A percentile compares a stretch with the other conserved stretches of the same genome.
These are phyloP conservation scores for Syndactyla subalaris DNA, from an alignment of 2,797 vertebrate genomes.

Conservation along the genomic window DNA sequence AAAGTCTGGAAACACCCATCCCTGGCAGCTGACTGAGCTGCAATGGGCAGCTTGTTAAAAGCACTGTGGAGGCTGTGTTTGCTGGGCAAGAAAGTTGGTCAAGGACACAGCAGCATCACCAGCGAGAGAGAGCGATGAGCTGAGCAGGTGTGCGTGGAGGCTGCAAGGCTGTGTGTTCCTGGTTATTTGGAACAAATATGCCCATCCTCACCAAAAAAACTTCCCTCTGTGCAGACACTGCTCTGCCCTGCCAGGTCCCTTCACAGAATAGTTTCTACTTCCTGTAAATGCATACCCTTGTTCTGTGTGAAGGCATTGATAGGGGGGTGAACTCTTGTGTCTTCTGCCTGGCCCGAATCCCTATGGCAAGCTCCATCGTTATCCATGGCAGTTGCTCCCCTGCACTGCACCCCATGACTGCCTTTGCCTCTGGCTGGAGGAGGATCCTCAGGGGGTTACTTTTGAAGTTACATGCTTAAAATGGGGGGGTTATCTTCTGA, in stretches of 20 bases:
- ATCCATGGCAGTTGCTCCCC: fast-evolving
- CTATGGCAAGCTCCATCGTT: not conserved
- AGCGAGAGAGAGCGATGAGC: not conserved
- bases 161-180: not conserved
- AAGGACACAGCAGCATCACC: fast-evolving
- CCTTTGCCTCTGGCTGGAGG: not conserved
- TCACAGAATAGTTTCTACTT: not conserved
- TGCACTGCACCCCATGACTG: fast-evolving
- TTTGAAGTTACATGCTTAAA: not conserved
- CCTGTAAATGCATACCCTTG: not conserved
- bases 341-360: not conserved
- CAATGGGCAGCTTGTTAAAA: not conserved
- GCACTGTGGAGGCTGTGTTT: not conserved
- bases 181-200: not conserved
- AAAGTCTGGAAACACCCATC: not conserved
- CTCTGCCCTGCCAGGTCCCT: not conserved
- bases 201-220: fast-evolving
- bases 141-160: not conserved
- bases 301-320: not conserved
- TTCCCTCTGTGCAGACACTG: fast-evolving
- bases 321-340: not conserved
- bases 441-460: not conserved
- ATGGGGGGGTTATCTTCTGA: fast-evolving
- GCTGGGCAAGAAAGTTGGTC: not conserved
- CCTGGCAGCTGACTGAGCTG: not conserved